Percentiles rank a stretch among this genome's conserved stretches.
Conservation (phyloP, 1,140 invertebrate genomes). For the Zaprionus inermis region DNA sequence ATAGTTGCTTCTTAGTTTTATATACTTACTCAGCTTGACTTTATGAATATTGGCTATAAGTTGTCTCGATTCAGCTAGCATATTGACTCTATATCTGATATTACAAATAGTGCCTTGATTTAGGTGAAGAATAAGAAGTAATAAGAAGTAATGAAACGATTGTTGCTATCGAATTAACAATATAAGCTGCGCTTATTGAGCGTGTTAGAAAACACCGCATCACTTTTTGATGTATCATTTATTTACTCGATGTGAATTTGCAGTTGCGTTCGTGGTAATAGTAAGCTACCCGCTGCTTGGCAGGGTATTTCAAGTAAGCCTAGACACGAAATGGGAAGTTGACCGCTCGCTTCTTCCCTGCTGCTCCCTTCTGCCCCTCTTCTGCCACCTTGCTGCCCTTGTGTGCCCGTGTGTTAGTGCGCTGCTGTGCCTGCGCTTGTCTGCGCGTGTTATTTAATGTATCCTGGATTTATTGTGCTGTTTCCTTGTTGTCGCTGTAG, state of each 20-base stretch:
- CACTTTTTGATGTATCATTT: neutral
- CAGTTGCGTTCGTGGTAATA: neutral
- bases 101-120: neutral
- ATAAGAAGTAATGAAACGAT: fast-evolving
- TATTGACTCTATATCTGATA: too few relatives aligned
- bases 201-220: too few relatives aligned
- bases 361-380: neutral
- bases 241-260: neutral
- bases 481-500: constrained; percentile 69
- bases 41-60: neutral
- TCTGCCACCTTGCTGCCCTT: neutral
- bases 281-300: neutral
- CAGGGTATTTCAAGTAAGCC: constrained; percentile 38
- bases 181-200: neutral
- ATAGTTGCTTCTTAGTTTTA: neutral
- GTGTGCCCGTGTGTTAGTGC: constrained; percentile 43
- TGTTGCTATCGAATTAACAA: neutral
- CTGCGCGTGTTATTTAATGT: constrained; percentile 75
- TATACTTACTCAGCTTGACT: neutral
- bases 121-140: neutral
- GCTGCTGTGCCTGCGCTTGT: constrained; percentile 12
- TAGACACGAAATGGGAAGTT: constrained; percentile 73
- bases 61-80: neutral
- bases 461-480: constrained; percentile 81
- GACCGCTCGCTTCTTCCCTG: constrained; percentile 56